A percentile compares a stretch with the other conserved stretches of the same genome.
Evolutionary conservation across 1,140 invertebrate species (phyloP).

Genomic region (Lepidotrigona ventralis): DNA sequence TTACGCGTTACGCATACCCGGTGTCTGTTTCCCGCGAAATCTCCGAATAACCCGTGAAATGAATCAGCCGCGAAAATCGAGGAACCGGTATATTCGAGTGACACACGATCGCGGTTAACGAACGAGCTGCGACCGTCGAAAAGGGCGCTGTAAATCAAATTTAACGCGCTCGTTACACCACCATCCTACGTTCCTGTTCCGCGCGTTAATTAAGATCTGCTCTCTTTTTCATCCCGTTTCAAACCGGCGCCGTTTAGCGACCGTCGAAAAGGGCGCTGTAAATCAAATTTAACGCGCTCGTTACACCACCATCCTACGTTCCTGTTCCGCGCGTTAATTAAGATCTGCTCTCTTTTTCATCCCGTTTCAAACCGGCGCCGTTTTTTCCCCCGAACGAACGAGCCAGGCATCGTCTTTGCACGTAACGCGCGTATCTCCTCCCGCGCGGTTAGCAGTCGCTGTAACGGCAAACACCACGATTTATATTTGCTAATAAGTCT

Average conservation of each 20-base stretch:
- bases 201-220: conserved; percentile 53
- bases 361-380: background rate
- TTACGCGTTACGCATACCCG: conserved; percentile 8
- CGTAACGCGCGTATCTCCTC: background rate
- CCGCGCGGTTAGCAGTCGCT: background rate
- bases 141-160: conserved; percentile 48
- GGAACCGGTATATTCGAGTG: background rate
- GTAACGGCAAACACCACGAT: conserved; percentile 49
- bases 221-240: conserved; percentile 32
- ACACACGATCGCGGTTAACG: conserved; percentile 16
- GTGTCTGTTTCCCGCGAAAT: background rate
- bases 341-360: conserved; percentile 47
- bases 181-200: conserved; percentile 7
- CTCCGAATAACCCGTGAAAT: background rate
- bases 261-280: conserved; percentile 27
- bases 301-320: conserved; percentile 27
- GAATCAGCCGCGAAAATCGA: conserved; percentile 4
- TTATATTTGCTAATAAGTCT: conserved; percentile 63
- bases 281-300: conserved; percentile 55
- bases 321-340: conserved; percentile 47
- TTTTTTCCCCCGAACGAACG: background rate
- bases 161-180: conserved; percentile 48
- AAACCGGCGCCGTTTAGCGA: background rate
- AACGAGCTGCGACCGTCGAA: conserved; percentile 18
- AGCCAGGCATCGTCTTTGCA: background rate